Evolutionary conservation across 2,113 vertebrate genomes (phyloP).

Genomic region (Cinclus mexicanus): DNA sequence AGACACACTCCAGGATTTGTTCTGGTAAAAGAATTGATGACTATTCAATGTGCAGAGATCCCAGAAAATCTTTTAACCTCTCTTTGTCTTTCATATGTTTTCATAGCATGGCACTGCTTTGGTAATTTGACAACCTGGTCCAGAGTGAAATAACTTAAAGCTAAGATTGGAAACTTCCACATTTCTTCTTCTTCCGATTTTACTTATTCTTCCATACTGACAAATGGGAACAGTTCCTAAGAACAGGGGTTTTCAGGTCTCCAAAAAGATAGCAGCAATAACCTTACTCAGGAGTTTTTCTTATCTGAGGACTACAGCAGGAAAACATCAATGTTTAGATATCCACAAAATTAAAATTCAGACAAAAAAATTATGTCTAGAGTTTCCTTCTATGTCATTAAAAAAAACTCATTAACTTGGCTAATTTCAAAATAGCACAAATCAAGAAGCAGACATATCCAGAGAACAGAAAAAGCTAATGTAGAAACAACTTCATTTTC

Average conservation of each 20-base stretch:
- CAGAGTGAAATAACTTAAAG: background rate
- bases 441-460: background rate
- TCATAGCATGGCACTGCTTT: background rate
- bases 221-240: background rate
- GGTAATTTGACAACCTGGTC: background rate
- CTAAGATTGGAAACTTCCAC: background rate
- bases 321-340: background rate
- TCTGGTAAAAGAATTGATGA: slow-evolving; percentile 42
- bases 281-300: background rate
- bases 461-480: background rate
- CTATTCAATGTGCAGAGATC: slow-evolving; percentile 17
- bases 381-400: background rate
- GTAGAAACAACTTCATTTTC: background rate
- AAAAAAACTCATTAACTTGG: background rate
- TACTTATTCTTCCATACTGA: background rate
- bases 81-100: slow-evolving; percentile 42
- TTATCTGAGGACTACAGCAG: background rate
- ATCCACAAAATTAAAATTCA: background rate
- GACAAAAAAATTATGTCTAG: background rate
- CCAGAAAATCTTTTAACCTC: slow-evolving; percentile 58
- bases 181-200: background rate
- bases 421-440: background rate
- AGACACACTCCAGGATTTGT: slow-evolving; percentile 5
- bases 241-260: background rate
- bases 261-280: background rate